Evolutionary conservation across 2,888 invertebrate species (phyloP), one percentile per base, ranked within the genome.

Genomic region (Dorcus parallelipipedus): DNA sequence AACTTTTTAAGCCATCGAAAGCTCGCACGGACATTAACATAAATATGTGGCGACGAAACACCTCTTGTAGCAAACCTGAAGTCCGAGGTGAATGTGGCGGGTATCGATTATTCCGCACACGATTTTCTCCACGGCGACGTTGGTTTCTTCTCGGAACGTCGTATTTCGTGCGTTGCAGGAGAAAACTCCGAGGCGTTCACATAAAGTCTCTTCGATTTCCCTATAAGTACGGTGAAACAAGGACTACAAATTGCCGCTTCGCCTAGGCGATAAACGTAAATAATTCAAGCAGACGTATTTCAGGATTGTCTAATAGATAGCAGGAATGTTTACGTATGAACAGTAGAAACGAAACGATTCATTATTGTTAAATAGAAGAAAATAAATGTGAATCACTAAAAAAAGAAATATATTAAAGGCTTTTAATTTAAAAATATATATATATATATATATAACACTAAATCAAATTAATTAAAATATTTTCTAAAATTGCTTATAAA

Each of bases 81-180:
- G 52, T 52, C 38, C 38, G 45, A 9, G 45, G 45, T 45, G 26
- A 45, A 45, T 63, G 54, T 40, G 43, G 14, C 64, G 58, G 62
- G 62, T 63, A 69, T 70, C 67, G 69, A 69, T 69, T 69, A 68
- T 69, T 67, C 68, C 54, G 58, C 52, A 65, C 64, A 65, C 62
- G 67, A 68, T 68, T 67, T 66, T 56, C 54, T 58, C 43, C 45
- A 51, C 40, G 41, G 55, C 56, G 48, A 59, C 56, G 7, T 57
- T 52, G 60, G 58, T 62, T 56, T 55, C 64, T 57, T 45, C 52
- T 38, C 14, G 51, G 60, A 63, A 63, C 52, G 58, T 59, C 60
- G 61, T 59, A 58, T 60, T 64, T 63, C 23, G 53, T 58, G 62
- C 59, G 52, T 60, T 62, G 60, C 61, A 62, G 63, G 57, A 62